Conservation (phyloP, 2,797 vertebrate species). For the Margarornis squamiger region DNA sequence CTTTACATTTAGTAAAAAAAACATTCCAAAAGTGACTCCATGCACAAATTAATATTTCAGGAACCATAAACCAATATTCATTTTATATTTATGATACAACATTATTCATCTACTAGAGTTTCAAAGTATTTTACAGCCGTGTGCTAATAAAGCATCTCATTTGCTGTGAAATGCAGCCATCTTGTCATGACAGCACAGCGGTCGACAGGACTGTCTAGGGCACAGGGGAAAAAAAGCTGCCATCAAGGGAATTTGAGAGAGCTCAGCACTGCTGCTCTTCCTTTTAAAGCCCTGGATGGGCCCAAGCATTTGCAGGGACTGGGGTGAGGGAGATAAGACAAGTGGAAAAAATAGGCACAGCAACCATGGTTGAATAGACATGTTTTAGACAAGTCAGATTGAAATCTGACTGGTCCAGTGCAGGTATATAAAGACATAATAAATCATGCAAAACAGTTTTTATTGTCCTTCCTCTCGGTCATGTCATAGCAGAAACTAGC, state of each 20-base stretch:
- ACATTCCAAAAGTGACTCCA: slow-evolving; percentile 32
- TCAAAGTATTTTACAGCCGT: not conserved
- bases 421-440: not conserved
- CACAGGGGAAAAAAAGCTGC: not conserved
- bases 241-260: slow-evolving; percentile 4
- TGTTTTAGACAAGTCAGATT: not conserved
- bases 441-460: not conserved
- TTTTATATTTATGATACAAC: slow-evolving; percentile 66
- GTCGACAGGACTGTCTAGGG: not conserved
- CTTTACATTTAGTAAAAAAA: slow-evolving; percentile 38
- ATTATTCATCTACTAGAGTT: slow-evolving; percentile 46
- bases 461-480: not conserved
- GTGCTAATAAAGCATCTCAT: not conserved
- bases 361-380: not conserved
- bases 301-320: not conserved
- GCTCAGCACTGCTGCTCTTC: not conserved
- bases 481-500: not conserved
- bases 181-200: not conserved
- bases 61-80: slow-evolving; percentile 62
- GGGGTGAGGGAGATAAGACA: not conserved
- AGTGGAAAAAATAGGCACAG: not conserved
- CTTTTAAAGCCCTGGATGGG: not conserved
- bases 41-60: slow-evolving; percentile 67
- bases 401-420: not conserved
- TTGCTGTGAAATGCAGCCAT: slow-evolving; percentile 15